Conservation (phyloP, 2,113 vertebrate species). For the Octodon degus region DNA sequence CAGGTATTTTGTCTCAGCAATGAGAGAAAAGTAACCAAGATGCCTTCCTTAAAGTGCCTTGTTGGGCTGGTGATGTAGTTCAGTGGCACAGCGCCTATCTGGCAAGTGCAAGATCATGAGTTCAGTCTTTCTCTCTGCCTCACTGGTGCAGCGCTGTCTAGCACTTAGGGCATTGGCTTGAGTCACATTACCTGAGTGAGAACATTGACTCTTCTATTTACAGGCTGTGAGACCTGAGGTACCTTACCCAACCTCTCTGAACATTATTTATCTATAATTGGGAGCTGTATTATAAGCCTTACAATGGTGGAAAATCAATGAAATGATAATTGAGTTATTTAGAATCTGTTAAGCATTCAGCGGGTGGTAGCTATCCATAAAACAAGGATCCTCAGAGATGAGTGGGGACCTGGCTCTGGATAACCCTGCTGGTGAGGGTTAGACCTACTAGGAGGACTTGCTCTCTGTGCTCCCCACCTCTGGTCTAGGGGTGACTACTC, state of each 20-base stretch:
- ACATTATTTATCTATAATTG: not conserved
- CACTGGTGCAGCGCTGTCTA: accelerated
- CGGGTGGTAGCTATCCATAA: not conserved
- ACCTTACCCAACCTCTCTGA: not conserved
- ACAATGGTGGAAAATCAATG: not conserved
- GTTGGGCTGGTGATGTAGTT: not conserved
- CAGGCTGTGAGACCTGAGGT: not conserved
- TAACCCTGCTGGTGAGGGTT: accelerated
- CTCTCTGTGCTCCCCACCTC: not conserved
- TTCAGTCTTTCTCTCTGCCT: too few relatives aligned
- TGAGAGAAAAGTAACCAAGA: too few relatives aligned
- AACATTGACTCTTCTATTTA: not conserved
- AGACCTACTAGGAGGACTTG: not conserved
- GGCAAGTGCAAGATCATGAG: too few relatives aligned
- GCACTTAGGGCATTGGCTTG: not conserved
- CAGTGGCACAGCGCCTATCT: too few relatives aligned
- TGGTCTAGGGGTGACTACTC: too few relatives aligned
- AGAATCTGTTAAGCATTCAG: not conserved
- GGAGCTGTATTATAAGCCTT: not conserved
- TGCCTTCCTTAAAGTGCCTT: not conserved
- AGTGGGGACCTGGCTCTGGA: too few relatives aligned
- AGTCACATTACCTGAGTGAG: not conserved
- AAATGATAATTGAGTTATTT: not conserved
- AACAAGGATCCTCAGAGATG: not conserved
- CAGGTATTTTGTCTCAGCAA: too few relatives aligned